Evolutionary conservation across 2,797 vertebrate species (phyloP).

Genomic region (Halcyon leucocephala): DNA sequence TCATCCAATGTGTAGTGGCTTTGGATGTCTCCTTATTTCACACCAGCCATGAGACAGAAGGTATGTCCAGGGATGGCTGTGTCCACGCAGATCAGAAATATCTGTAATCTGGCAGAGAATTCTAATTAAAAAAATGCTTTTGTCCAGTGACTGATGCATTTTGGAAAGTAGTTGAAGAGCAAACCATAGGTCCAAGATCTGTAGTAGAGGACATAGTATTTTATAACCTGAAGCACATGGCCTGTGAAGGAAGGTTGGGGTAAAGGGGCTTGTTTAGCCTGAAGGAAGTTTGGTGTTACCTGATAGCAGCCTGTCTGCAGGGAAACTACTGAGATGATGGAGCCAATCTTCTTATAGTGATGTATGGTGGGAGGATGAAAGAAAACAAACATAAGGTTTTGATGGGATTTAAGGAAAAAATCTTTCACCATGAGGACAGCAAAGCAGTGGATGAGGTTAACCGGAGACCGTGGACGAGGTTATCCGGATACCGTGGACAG

Average conservation of each 20-base stretch:
- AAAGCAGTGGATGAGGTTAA: not conserved
- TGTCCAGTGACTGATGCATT: not conserved
- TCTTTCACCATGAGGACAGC: not conserved
- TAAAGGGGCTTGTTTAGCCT: not conserved
- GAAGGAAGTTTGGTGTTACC: not conserved
- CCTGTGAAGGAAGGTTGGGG: not conserved
- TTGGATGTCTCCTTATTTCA: not conserved
- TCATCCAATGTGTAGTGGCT: not conserved
- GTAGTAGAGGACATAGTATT: not conserved
- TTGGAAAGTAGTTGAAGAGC: not conserved
- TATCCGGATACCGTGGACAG: not conserved
- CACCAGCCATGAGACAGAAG: not conserved
- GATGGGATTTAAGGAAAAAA: not conserved
- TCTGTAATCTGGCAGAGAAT: not conserved
- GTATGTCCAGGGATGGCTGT: not conserved
- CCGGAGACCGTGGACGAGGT: not conserved
- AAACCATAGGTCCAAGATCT: not conserved
- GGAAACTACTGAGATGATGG: not conserved
- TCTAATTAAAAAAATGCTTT: not conserved
- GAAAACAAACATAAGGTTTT: not conserved
- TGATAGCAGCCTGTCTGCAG: not conserved
- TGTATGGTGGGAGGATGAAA: not conserved
- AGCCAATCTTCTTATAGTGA: not conserved
- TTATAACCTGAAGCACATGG: accelerated
- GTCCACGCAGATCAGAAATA: not conserved